These are phyloP conservation scores for Dryobota labecula DNA, from an alignment of 2,888 invertebrate species.

Conservation along the genomic window DNA sequence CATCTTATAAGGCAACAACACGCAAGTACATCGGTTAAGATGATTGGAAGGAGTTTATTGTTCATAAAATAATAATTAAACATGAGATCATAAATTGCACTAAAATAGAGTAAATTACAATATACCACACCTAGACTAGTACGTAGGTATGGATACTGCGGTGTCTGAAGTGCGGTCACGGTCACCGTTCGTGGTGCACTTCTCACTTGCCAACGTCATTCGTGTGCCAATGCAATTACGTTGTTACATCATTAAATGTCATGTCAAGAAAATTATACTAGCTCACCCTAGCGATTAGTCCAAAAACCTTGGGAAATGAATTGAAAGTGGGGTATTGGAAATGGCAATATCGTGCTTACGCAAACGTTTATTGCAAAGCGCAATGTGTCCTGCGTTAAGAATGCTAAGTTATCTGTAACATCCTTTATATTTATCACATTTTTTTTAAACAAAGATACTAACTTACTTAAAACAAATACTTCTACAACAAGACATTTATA, in stretches of 20 bases:
- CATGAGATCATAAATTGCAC: constrained; percentile 6
- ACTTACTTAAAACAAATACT: background rate
- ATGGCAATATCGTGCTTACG: constrained; percentile 19
- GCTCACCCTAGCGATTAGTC: constrained; percentile 24
- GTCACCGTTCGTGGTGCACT: constrained; percentile 62
- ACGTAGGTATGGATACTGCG: constrained; percentile 35
- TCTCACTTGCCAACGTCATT: constrained; percentile 56
- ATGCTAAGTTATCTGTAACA: background rate
- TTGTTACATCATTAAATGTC: constrained; percentile 57
- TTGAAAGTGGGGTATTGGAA: constrained; percentile 28
- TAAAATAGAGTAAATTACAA: constrained; percentile 25
- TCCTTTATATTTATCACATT: background rate
- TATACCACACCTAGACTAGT: constrained; percentile 25
- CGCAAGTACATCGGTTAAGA: constrained; percentile 20
- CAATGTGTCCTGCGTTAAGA: no score
- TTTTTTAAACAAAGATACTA: background rate
- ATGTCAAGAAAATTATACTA: constrained; percentile 50
- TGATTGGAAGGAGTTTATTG: constrained; percentile 13
- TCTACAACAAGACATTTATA: background rate
- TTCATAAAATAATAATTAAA: constrained; percentile 5
- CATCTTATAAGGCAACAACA: constrained; percentile 14
- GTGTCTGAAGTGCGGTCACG: constrained; percentile 63
- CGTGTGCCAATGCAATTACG: constrained; percentile 58
- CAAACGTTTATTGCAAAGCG: constrained; percentile 4
- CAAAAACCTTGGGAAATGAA: constrained; percentile 47